Evolutionary conservation across 2,888 invertebrate species (phyloP), one percentile per base, ranked within the genome.

Genomic region (Dichetophora obliterata): DNA sequence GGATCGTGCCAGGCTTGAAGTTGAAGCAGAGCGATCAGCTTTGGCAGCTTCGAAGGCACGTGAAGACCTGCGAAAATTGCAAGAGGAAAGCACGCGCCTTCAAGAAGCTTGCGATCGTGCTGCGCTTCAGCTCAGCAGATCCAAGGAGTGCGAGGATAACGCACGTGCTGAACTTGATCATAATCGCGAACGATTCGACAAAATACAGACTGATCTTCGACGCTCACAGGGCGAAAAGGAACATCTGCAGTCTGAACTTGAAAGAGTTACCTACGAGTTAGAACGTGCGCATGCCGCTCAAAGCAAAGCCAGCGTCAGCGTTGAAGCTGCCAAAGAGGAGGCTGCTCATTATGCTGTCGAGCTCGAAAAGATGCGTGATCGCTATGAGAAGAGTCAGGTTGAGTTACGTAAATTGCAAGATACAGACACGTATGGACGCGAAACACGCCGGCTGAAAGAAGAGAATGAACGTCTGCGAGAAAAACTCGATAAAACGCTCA

Each of bases 61-160:
- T 80, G 96, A 97, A 78, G 96, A 97, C 83, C 92, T 94, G 81
- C 92, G 96, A 57, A 96, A 96, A 88, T 90, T 95, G 22, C 96
- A 96, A 89, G 96, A 97, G 82, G 97, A 97, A 87, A 91, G 95
- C 81, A 92, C 95, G 71, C 92, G 95, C 78, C 90, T 96, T 74
- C 96, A 97, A 88, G 97, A 97, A 90, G 93, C 96, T 91, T 96
- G 96, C 86, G 96, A 97, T 84, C 92, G 97, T 80, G 94, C 96
- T 19, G 94, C 95, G 14, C 91, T 97, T 82, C 96, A 97, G 87
- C 90, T 97, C 34, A 93, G 93, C 76, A 92, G 97, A 82, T 94
- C 95, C 73, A 96, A 96, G 88, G 97, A 97, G 89, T 92, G 94
- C 83, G 97, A 97, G 90, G 97, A 97, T 82, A 97, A 97, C 87